Evolutionary conservation across 2,888 invertebrate genomes (phyloP).

Genomic region (Amphimallon solstitiale): DNA sequence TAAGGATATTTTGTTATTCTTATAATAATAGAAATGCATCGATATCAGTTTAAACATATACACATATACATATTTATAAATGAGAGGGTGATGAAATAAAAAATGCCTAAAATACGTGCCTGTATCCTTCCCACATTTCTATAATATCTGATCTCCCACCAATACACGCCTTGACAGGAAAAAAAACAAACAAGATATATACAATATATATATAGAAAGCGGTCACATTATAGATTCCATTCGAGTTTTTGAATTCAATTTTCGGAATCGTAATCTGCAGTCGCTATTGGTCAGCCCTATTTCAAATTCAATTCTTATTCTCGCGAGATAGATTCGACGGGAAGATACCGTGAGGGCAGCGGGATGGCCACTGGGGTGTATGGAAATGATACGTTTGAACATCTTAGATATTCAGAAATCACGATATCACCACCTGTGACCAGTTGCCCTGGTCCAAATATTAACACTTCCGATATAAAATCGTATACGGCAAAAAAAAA

Average conservation of each 20-base stretch:
- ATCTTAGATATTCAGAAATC: slow-evolving; percentile 63
- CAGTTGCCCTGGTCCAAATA: slow-evolving; percentile 56
- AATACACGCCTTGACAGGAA: slow-evolving; percentile 52
- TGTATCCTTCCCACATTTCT: slow-evolving; percentile 15
- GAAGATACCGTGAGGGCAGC: slow-evolving; percentile 55
- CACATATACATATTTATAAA: not conserved
- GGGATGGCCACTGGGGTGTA: slow-evolving; percentile 59
- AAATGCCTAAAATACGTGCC: slow-evolving; percentile 10
- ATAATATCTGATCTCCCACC: slow-evolving; percentile 38
- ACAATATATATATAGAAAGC: slow-evolving; percentile 53
- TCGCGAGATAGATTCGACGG: slow-evolving; percentile 58
- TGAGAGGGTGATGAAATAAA: not conserved
- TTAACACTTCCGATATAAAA: slow-evolving; percentile 57
- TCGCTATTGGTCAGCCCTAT: slow-evolving; percentile 64
- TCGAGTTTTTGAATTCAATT: slow-evolving; percentile 66
- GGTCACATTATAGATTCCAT: slow-evolving; percentile 63
- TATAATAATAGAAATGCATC: too few species aligned
- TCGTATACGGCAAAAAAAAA: slow-evolving; percentile 41
- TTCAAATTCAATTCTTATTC: slow-evolving; percentile 64
- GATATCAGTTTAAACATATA: too few species aligned
- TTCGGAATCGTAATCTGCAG: slow-evolving; percentile 63
- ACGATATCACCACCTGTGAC: slow-evolving; percentile 61
- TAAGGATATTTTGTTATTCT: too few species aligned
- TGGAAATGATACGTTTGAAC: slow-evolving; percentile 58
- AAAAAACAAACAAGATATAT: slow-evolving; percentile 55